Percentiles rank a stretch among this genome's conserved stretches.
phyloP scores from a whole-genome alignment of 2,888 invertebrate genomes.

The Rhagophthalmus giganteus region DNA sequence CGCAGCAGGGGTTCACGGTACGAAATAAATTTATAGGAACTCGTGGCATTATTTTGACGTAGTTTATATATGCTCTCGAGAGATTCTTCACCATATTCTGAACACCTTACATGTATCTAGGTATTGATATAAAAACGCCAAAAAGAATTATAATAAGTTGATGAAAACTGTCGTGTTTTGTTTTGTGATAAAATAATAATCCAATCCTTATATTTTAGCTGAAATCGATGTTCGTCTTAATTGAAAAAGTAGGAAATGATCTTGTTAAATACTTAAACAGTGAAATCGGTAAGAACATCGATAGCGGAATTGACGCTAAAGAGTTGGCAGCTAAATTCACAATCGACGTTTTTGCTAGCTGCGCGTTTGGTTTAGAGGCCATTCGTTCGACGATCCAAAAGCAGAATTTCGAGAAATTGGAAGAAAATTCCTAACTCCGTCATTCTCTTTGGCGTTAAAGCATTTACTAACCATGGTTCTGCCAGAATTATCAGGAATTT shows the following conservation, averaged over 20 bases:
- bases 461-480: slow-evolving; percentile 20
- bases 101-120: no score
- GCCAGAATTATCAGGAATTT: slow-evolving; percentile 23
- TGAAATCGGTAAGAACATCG: slow-evolving; percentile 40
- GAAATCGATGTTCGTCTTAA: slow-evolving; percentile 57
- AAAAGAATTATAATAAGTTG: no score
- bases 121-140: no score
- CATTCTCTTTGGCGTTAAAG: slow-evolving; percentile 13
- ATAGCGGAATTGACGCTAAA: slow-evolving; percentile 25
- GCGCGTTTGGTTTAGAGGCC: slow-evolving; percentile 56
- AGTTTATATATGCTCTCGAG: no score
- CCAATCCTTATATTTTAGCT: slow-evolving; percentile 47
- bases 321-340: slow-evolving; percentile 40
- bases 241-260: slow-evolving; percentile 53
- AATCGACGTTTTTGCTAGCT: slow-evolving; percentile 54
- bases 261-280: slow-evolving; percentile 53
- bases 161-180: no score
- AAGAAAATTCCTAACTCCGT: slow-evolving; percentile 30
- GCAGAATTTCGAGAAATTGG: slow-evolving; percentile 41
- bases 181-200: no score
- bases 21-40: no score
- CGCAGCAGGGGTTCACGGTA: no score
- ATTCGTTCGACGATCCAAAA: slow-evolving; percentile 47
- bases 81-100: no score
- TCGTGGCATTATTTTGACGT: no score